Evolutionary conservation across 2,888 invertebrate genomes (phyloP).

Genomic region (Trachelus iudaicus): DNA sequence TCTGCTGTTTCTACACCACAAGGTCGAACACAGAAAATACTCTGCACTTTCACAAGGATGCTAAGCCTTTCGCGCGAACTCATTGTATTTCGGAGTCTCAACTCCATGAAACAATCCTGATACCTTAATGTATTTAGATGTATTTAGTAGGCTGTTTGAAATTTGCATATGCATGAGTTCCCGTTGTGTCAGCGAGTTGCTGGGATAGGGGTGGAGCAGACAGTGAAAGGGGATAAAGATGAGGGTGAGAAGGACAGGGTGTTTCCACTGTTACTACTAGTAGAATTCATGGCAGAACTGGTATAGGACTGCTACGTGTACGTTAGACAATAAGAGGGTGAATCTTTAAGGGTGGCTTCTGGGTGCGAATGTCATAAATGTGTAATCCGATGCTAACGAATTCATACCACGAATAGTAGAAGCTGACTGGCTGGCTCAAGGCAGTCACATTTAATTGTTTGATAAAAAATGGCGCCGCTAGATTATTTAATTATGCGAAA

Average conservation of each 20-base stretch:
- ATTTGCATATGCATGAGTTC: conserved; percentile 44
- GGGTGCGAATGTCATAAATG: conserved; percentile 13
- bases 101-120: neutral
- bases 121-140: conserved; percentile 30
- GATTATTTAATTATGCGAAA: neutral
- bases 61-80: neutral
- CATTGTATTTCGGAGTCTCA: neutral
- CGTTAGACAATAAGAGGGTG: neutral
- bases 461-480: neutral
- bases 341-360: neutral
- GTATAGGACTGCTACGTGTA: neutral
- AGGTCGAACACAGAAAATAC: no score
- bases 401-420: conserved; percentile 20
- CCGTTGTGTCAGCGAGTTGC: neutral
- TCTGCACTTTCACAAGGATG: no score
- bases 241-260: neutral
- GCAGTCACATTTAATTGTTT: neutral
- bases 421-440: neutral
- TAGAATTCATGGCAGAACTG: no score
- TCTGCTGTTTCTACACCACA: no score
- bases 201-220: neutral
- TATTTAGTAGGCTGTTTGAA: conserved; percentile 38
- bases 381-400: conserved; percentile 42
- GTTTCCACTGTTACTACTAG: no score
- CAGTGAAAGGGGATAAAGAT: neutral